phyloP scores from a whole-genome alignment of 2,797 vertebrate species.

The Dicrostonyx torquatus region DNA sequence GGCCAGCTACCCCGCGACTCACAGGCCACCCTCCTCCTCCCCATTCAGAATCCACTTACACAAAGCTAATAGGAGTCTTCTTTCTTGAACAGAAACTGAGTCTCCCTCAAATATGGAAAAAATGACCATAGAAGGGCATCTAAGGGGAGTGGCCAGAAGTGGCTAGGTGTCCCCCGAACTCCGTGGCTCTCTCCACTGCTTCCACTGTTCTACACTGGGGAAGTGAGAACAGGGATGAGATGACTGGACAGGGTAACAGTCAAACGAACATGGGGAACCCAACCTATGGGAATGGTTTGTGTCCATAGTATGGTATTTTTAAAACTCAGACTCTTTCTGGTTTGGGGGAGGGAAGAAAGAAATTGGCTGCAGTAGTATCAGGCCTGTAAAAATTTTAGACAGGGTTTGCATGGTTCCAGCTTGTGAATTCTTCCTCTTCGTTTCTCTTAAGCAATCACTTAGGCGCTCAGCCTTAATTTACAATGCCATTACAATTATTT shows the following conservation, averaged over 20 bases:
- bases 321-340: slow-evolving; percentile 38
- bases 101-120: slow-evolving; percentile 36
- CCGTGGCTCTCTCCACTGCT: background rate
- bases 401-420: background rate
- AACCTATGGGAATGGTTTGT: slow-evolving; percentile 34
- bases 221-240: background rate
- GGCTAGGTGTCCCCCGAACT: background rate
- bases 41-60: slow-evolving; percentile 51
- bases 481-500: slow-evolving; percentile 49
- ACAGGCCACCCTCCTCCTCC: slow-evolving; percentile 50
- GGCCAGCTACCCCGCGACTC: slow-evolving; percentile 72
- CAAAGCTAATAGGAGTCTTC: slow-evolving; percentile 33
- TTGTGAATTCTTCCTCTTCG: slow-evolving; percentile 45
- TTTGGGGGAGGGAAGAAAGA: background rate
- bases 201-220: background rate
- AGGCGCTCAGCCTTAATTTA: slow-evolving; percentile 22
- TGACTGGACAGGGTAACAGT: slow-evolving; percentile 10
- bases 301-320: slow-evolving; percentile 52
- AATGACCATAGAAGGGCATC: background rate
- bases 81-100: slow-evolving; percentile 44
- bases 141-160: background rate
- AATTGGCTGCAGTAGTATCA: background rate
- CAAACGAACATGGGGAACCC: background rate
- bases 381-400: slow-evolving; percentile 31
- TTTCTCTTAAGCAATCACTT: slow-evolving; percentile 33